Conservation (phyloP, 2,113 vertebrate genomes). For the Petrocephalus microphthalmus region DNA sequence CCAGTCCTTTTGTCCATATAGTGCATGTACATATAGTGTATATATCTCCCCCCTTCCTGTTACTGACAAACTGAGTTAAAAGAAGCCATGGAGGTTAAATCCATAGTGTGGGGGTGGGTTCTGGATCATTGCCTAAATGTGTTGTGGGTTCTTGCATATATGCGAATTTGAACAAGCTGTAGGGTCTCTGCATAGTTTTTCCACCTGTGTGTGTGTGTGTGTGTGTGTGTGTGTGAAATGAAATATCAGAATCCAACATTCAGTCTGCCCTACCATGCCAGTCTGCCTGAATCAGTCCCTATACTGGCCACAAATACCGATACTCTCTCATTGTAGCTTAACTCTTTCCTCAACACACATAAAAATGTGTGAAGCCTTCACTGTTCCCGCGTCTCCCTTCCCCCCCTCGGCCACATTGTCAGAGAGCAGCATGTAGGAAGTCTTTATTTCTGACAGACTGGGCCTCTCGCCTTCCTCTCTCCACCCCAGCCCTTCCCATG, state of each 20-base stretch:
- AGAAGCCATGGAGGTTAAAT: constrained; percentile 83
- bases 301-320: constrained; percentile 57
- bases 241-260: neutral
- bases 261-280: constrained; percentile 43
- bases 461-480: constrained; percentile 95
- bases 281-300: constrained; percentile 40
- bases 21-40: too few relatives aligned
- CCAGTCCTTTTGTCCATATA: neutral
- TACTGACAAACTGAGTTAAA: constrained; percentile 82
- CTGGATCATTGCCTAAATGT: constrained; percentile 83
- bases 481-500: constrained; percentile 89
- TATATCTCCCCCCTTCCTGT: too few relatives aligned
- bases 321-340: constrained; percentile 50
- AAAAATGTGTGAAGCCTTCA: constrained; percentile 82
- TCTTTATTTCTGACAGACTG: constrained; percentile 97
- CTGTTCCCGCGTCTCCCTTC: constrained; percentile 75
- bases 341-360: constrained; percentile 54
- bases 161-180: constrained; percentile 87
- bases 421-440: constrained; percentile 95
- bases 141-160: constrained; percentile 94
- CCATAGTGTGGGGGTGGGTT: constrained; percentile 68
- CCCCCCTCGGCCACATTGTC: constrained; percentile 85
- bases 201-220: constrained; percentile 43
- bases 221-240: constrained; percentile 34
- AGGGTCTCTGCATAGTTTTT: constrained; percentile 69